A percentile compares a stretch with the other conserved stretches of the same genome.
Evolutionary conservation across 2,113 vertebrate genomes (phyloP).

Genomic region (Mustela lutreola): DNA sequence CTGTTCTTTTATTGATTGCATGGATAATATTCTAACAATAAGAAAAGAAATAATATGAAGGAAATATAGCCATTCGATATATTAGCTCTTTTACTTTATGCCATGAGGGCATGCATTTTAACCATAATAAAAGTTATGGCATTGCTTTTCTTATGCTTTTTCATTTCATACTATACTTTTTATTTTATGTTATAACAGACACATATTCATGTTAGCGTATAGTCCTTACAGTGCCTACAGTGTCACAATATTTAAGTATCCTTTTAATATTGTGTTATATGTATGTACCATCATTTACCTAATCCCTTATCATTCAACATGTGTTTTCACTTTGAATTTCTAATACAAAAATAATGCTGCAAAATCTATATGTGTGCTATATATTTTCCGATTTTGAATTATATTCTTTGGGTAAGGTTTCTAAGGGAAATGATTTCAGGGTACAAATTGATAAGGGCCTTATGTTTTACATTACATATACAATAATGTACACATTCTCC

Average conservation of each 20-base stretch:
- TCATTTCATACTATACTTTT: background rate
- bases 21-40: background rate
- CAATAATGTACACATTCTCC: too few relatives aligned
- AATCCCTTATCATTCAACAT: background rate
- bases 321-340: background rate
- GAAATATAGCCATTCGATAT: background rate
- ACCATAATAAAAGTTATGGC: background rate
- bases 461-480: background rate
- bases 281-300: background rate
- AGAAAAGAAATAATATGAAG: background rate
- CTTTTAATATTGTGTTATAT: background rate
- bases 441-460: background rate
- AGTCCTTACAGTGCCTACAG: background rate
- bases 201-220: background rate
- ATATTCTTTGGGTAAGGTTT: background rate
- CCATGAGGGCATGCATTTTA: fast-evolving
- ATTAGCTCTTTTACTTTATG: background rate
- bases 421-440: background rate
- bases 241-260: background rate
- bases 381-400: background rate
- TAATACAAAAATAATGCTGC: background rate
- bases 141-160: background rate
- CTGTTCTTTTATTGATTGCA: background rate
- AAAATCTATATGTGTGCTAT: background rate
- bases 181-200: background rate